A percentile compares a stretch with the other conserved stretches of the same genome.
Conservation (phyloP, 2,888 invertebrate species). For the Tipula unca region DNA sequence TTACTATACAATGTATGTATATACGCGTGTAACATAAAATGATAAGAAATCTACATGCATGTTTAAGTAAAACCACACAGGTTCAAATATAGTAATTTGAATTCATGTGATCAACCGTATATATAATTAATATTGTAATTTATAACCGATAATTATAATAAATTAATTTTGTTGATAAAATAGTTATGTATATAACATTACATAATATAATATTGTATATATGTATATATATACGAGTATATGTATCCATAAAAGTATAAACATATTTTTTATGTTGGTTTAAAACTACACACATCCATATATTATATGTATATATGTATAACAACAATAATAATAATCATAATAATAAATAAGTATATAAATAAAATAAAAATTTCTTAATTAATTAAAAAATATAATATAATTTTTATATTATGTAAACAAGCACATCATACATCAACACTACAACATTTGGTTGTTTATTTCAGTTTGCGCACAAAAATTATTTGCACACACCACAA, state of each 20-base stretch:
- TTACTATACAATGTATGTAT: no score
- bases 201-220: no score
- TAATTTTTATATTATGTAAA: background rate
- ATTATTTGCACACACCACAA: background rate
- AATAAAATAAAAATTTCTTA: background rate
- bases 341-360: background rate
- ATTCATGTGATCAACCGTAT: background rate
- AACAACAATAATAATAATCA: background rate
- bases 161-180: background rate
- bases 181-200: background rate
- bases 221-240: background rate
- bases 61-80: background rate
- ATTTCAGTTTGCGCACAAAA: background rate
- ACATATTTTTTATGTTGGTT: no score
- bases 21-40: no score
- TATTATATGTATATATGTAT: no score
- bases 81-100: background rate
- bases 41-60: no score
- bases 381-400: background rate
- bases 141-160: background rate
- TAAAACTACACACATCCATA: no score
- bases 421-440: background rate
- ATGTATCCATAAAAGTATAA: no score
- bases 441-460: background rate
- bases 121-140: background rate